A percentile compares a stretch with the other conserved stretches of the same genome.
phyloP scores from a whole-genome alignment of 2,888 invertebrate genomes.

The Nesidiocoris tenuis region DNA sequence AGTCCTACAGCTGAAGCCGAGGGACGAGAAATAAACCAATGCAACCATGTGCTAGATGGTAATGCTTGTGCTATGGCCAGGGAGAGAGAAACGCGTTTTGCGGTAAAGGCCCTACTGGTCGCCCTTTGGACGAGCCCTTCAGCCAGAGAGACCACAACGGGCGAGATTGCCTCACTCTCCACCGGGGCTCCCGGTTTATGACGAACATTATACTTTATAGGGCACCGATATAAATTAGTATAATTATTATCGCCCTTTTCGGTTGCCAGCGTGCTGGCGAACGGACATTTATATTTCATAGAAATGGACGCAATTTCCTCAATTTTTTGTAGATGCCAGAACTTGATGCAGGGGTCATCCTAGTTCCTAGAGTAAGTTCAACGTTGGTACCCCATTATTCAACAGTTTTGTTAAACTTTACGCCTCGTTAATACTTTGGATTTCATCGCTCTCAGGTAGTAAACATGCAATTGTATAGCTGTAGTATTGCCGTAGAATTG shows the following conservation, averaged over 20 bases:
- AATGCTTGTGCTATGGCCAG: background rate
- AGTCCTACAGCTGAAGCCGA: background rate
- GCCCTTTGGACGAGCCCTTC: constrained; percentile 25
- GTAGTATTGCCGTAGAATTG: too few relatives aligned
- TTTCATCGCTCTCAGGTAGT: too few relatives aligned
- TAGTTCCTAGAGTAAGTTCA: too few relatives aligned
- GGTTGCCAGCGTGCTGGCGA: too few relatives aligned
- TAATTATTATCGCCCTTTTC: background rate
- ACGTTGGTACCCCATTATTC: too few relatives aligned
- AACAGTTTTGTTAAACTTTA: too few relatives aligned
- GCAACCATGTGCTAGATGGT: background rate
- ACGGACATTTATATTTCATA: too few relatives aligned
- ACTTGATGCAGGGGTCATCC: too few relatives aligned
- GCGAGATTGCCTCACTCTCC: background rate
- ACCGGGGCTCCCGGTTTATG: background rate
- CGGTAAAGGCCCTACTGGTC: constrained; percentile 22
- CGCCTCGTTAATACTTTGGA: too few relatives aligned
- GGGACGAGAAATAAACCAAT: background rate
- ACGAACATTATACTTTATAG: background rate
- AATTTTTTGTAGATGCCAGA: too few relatives aligned
- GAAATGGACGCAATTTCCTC: too few relatives aligned
- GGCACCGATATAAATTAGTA: background rate
- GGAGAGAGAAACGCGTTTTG: constrained; percentile 14
- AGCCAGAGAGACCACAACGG: constrained; percentile 17
- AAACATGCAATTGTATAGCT: too few relatives aligned